Percentiles rank a stretch among this genome's conserved stretches.
Evolutionary conservation across 2,113 vertebrate species (phyloP).

Genomic region (Spizaetus ornatus): DNA sequence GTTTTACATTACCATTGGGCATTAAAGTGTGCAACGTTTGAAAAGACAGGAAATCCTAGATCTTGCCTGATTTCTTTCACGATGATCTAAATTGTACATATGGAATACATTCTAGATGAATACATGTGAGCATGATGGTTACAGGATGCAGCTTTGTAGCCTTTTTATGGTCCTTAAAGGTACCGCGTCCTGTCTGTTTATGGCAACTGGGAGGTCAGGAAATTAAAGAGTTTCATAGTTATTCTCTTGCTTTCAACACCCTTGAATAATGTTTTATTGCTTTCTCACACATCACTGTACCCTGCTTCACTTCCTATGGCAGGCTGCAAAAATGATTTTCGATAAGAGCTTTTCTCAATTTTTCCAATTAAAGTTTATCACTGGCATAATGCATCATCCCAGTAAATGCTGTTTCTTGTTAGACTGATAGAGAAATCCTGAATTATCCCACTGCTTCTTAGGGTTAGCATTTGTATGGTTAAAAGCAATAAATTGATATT

Average conservation of each 20-base stretch:
- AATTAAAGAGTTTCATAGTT: background rate
- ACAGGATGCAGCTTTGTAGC: background rate
- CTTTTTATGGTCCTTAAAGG: background rate
- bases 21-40: background rate
- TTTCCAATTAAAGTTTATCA: background rate
- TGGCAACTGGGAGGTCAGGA: background rate
- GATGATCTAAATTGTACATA: background rate
- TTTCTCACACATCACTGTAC: background rate
- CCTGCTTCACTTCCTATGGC: background rate
- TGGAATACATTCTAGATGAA: background rate
- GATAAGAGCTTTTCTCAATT: background rate
- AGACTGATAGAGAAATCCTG: background rate
- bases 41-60: background rate
- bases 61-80: background rate
- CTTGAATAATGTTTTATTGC: background rate
- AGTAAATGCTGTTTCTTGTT: background rate
- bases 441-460: background rate
- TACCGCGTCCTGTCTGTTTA: background rate
- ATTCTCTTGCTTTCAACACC: background rate
- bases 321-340: background rate
- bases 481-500: background rate
- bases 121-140: background rate
- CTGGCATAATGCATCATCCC: background rate
- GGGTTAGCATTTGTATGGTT: background rate
- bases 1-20: background rate